phyloP scores from a whole-genome alignment of 2,113 vertebrate genomes.

The Deroptyus accipitrinus region DNA sequence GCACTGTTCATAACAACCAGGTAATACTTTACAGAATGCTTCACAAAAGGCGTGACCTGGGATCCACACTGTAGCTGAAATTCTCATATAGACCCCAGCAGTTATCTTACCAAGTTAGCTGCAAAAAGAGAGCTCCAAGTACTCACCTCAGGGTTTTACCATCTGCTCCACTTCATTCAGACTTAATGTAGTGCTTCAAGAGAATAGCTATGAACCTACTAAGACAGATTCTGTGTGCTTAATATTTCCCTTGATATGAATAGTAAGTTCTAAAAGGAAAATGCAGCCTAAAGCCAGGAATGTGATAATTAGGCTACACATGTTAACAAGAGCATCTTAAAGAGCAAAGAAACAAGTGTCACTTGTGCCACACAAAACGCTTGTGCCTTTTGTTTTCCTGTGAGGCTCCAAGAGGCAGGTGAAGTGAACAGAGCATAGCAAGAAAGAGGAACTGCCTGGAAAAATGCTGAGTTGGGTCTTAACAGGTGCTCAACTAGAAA shows the following conservation, averaged over 20 bases:
- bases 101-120: not conserved
- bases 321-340: not conserved
- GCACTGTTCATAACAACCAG: rapidly evolving
- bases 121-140: not conserved
- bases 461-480: not conserved
- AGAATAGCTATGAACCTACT: not conserved
- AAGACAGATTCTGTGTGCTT: not conserved
- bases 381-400: not conserved
- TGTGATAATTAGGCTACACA: not conserved
- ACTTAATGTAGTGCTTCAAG: not conserved
- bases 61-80: not conserved
- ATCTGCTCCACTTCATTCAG: not conserved
- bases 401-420: not conserved
- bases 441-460: not conserved
- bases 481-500: not conserved
- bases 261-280: not conserved
- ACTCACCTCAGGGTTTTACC: not conserved
- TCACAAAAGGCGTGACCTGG: not conserved
- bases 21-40: rapidly evolving
- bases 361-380: no score
- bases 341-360: not conserved
- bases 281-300: not conserved
- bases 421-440: not conserved
- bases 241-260: not conserved
- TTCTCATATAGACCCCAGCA: not conserved